phyloP scores from a whole-genome alignment of 2,888 invertebrate species.

The Eulithis prunata region DNA sequence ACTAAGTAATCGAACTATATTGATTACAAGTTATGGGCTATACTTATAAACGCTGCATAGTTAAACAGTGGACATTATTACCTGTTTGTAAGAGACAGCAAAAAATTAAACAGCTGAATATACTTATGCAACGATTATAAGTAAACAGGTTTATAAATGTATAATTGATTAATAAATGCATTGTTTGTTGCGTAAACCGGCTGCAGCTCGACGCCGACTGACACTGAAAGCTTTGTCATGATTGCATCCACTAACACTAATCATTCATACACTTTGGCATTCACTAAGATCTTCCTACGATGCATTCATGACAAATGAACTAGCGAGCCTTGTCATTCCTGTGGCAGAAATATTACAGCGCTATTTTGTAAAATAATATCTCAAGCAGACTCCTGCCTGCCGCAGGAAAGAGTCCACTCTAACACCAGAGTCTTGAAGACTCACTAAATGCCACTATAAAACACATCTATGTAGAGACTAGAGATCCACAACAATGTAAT shows the following conservation, averaged over 20 bases:
- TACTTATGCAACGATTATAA: no score
- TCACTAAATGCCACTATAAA: conserved; percentile 27
- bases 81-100: no score
- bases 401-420: conserved; percentile 6
- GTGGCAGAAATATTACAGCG: conserved; percentile 1
- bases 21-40: conserved; percentile 31
- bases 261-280: no score
- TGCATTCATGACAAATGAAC: conserved; percentile 4
- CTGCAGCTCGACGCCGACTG: background rate
- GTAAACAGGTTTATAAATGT: no score
- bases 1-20: conserved; percentile 12
- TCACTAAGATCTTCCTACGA: no score
- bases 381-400: conserved; percentile 1
- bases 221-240: conserved; percentile 21
- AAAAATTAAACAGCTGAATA: no score
- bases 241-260: conserved; percentile 10
- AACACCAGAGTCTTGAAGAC: conserved; percentile 34
- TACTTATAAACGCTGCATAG: no score
- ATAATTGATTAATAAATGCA: conserved; percentile 44
- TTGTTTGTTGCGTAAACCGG: conserved; percentile 39
- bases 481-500: conserved; percentile 29
- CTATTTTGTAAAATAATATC: conserved; percentile 1
- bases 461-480: conserved; percentile 27
- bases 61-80: no score
- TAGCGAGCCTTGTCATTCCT: background rate